These are phyloP conservation scores for Gymnorhina tibicen DNA, from an alignment of 2,113 vertebrate genomes.

Conservation along the genomic window DNA sequence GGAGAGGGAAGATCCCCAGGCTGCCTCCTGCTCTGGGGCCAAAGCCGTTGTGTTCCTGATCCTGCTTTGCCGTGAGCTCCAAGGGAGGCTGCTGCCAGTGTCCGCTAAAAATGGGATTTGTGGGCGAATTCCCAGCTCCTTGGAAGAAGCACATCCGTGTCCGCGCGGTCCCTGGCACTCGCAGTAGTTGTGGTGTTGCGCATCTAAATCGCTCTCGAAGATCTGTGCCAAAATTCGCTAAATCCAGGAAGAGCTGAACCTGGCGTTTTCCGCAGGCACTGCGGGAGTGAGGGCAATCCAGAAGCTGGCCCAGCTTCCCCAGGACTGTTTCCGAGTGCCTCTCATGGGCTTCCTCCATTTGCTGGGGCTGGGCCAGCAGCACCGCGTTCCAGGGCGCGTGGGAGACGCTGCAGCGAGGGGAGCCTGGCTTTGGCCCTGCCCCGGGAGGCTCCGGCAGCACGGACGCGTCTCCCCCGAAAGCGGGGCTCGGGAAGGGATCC, in stretches of 20 bases:
- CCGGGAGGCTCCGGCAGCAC: neutral
- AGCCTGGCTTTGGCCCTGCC: neutral
- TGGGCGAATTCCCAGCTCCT: neutral
- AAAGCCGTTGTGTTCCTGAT: neutral
- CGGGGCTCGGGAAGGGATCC: fast-evolving
- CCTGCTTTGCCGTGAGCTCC: fast-evolving
- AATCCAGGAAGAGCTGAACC: neutral
- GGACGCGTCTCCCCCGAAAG: neutral
- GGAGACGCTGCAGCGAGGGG: fast-evolving
- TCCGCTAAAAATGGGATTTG: neutral
- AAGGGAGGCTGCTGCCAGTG: neutral
- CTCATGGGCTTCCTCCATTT: fast-evolving
- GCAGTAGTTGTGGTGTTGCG: no score
- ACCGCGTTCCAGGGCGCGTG: fast-evolving
- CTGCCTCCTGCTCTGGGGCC: neutral
- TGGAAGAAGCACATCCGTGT: neutral
- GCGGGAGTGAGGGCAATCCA: fast-evolving
- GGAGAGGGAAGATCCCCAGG: neutral
- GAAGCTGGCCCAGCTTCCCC: neutral
- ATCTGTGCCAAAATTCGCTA: fast-evolving
- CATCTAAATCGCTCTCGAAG: neutral
- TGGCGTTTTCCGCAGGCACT: fast-evolving
- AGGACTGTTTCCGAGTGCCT: neutral
- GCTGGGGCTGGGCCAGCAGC: neutral
- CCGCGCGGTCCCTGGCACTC: fast-evolving